A percentile compares a stretch with the other conserved stretches of the same genome.
Evolutionary conservation across 2,888 invertebrate species (phyloP).

Genomic region (Pandemis cinnamomeana): DNA sequence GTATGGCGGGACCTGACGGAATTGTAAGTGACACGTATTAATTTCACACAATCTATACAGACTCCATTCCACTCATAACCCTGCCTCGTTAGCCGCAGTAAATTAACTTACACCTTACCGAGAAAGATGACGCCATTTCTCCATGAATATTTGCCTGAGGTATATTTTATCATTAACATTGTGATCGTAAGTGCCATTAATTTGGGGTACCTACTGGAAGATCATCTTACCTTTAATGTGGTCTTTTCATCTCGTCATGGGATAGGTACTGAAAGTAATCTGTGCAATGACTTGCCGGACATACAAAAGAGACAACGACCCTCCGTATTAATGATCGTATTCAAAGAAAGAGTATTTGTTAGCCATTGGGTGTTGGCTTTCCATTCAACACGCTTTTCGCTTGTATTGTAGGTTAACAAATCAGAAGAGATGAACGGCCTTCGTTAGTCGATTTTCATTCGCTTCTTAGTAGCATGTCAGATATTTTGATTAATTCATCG

Average conservation of each 20-base stretch:
- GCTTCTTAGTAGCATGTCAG: not conserved
- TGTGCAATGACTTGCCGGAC: conserved; percentile 39
- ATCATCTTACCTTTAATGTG: conserved; percentile 22
- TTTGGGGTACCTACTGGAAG: conserved; percentile 5
- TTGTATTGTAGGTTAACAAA: not conserved
- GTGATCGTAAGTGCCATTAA: conserved; percentile 24
- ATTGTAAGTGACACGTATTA: conserved; percentile 32
- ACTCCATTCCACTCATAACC: conserved; percentile 16
- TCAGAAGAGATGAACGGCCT: not conserved
- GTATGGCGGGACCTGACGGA: conserved; percentile 15
- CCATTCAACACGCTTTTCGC: not conserved
- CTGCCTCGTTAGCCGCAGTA: conserved; percentile 20
- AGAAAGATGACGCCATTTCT: conserved; percentile 27
- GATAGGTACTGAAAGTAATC: conserved; percentile 17
- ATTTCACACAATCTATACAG: not conserved
- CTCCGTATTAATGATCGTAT: conserved; percentile 26
- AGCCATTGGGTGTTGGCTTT: conserved; percentile 16
- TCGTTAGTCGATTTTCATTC: not conserved
- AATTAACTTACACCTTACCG: conserved; percentile 28
- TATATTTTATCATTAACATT: conserved; percentile 22
- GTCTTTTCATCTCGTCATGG: conserved; percentile 22
- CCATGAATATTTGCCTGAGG: conserved; percentile 32
- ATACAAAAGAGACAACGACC: conserved; percentile 34
- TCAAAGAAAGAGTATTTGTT: conserved; percentile 1
- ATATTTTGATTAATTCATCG: not conserved